Base-by-base conservation (phyloP, 2,888 invertebrate species). In the Aspidapion aeneum region DNA sequence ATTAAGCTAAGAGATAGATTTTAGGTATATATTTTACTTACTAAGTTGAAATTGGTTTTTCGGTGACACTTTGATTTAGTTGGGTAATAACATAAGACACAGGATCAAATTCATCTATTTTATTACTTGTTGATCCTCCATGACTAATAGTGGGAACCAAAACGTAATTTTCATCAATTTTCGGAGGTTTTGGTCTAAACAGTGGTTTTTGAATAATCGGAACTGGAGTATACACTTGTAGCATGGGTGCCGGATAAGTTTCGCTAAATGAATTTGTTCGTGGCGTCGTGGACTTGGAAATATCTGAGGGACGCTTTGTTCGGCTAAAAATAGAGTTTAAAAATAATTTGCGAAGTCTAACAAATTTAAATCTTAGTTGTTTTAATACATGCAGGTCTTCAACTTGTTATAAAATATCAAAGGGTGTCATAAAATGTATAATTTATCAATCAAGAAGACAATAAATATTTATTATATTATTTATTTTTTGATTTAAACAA, bases 71-170 rank as follows among this genome's bases (percentile, higher is more conserved):
- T 56, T 81, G 81, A 73, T 88, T 88, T 9, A 89, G 74, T 83
- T 88, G 86, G 70, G 87, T 83, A 63, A 89, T 83, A 2, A 89
- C 88, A 57, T 87, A 83, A 18, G 84, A 83, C 58, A 85, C 82
- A 0, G 85, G 83, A 64, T 84, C 82, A 50, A 82, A 85, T 68
- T 84, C 83, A 7, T 83, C 73, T 61, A 81, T 78, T 70, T 74
- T 75, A 64, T 77, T 76, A 7, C 73, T 74, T 5, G 65, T 62
- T 1, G 72, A 60, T 5, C 70, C 70, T 5, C 70, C 70, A 61
- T 79, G 77, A 20, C 82, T 82, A 0, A 85, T 81, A 1, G 87
- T 85, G 1, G 86, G 84, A 1, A 87, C 82, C 65, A 83, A 78
- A 1, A 87, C 80, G 69, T 85, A 87, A 63, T 82, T 82, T 69